Evolutionary conservation across 2,888 invertebrate genomes (phyloP).

Genomic region (Nomada flava): DNA sequence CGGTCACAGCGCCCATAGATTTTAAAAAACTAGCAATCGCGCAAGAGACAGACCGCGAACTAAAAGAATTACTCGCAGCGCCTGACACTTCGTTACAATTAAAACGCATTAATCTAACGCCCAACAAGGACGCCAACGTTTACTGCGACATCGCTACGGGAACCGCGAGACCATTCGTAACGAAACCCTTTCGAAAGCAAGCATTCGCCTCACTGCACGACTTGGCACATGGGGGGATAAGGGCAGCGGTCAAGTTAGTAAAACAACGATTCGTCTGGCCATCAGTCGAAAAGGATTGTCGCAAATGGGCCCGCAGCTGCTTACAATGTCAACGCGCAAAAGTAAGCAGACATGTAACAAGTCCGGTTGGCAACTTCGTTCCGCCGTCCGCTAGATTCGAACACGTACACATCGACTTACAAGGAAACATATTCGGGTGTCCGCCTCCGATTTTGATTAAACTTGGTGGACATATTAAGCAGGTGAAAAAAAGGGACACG

Average conservation of each 20-base stretch:
- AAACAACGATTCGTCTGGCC: conserved; percentile 15
- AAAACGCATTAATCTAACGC: background rate
- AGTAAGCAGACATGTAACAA: conserved; percentile 65
- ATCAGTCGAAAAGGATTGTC: background rate
- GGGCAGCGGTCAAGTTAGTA: background rate
- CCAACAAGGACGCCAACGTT: background rate
- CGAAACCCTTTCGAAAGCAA: background rate
- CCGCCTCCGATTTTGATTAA: no score
- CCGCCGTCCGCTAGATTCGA: background rate
- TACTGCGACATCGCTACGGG: background rate
- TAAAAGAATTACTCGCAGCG: background rate
- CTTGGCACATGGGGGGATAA: background rate
- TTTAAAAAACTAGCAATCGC: no score
- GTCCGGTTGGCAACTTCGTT: background rate
- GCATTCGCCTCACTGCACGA: background rate
- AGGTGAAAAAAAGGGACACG: no score
- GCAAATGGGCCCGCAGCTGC: conserved; percentile 73
- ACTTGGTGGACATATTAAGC: no score
- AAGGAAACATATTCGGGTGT: no score
- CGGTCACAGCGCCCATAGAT: no score
- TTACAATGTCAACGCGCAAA: conserved; percentile 75
- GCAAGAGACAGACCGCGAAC: no score
- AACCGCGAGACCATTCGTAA: background rate
- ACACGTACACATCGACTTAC: conserved; percentile 2
- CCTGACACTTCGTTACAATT: background rate